Conservation (phyloP, 2,113 vertebrate genomes). For the Sinosuthora webbiana region DNA sequence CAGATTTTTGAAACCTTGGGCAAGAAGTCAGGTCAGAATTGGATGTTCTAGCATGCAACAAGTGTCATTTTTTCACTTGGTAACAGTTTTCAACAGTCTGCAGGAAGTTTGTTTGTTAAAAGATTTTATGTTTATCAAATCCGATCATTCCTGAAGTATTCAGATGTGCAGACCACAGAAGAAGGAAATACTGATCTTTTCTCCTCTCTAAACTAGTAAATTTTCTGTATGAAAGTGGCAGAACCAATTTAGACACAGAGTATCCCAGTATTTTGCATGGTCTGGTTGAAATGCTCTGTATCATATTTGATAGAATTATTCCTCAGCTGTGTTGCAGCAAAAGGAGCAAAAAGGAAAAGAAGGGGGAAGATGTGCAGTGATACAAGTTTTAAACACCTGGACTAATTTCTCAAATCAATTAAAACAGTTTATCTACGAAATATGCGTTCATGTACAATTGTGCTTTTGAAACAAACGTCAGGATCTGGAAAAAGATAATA, state of each 20-base stretch:
- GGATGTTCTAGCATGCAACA: background rate
- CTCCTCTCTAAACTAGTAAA: background rate
- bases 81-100: background rate
- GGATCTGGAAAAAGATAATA: background rate
- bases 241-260: background rate
- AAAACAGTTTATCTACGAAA: background rate
- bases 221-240: background rate
- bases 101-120: background rate
- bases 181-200: background rate
- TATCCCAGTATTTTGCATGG: background rate
- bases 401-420: background rate
- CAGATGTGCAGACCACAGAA: background rate
- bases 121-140: background rate
- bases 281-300: background rate
- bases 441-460: background rate
- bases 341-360: background rate
- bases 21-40: background rate
- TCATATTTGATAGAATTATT: background rate
- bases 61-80: background rate
- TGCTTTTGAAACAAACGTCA: background rate
- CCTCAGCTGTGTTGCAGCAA: background rate
- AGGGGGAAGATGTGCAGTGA: background rate
- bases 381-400: background rate
- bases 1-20: background rate
- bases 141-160: background rate